Conservation (phyloP, 2,888 invertebrate species). For the Caenorhabditis panamensis region DNA sequence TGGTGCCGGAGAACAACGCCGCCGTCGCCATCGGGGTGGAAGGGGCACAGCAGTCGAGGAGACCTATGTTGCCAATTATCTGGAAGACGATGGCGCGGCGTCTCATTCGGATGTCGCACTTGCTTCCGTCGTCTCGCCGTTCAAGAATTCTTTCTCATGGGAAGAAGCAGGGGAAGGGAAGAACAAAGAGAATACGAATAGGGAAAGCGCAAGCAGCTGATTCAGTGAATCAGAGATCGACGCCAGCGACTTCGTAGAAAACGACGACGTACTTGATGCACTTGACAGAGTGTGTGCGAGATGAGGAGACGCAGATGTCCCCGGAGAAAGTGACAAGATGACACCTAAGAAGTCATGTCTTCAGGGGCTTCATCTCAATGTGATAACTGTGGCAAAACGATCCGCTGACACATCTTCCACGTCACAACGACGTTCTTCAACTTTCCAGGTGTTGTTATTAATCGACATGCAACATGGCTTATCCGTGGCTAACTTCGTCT, state of each 20-base stretch:
- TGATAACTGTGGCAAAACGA: conserved; percentile 4
- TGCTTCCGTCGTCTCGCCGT: conserved; percentile 19
- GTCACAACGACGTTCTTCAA: neutral
- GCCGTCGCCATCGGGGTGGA: conserved; percentile 5
- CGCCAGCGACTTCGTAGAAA: conserved; percentile 10
- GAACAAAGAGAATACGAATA: neutral
- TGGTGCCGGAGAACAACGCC: conserved; percentile 21
- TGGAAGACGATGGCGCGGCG: conserved; percentile 11
- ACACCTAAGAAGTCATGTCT: conserved; percentile 10
- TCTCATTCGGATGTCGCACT: neutral
- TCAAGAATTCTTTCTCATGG: conserved; percentile 7
- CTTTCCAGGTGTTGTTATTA: conserved; percentile 11
- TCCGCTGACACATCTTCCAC: neutral
- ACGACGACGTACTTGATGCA: conserved; percentile 47
- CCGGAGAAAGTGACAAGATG: conserved; percentile 26
- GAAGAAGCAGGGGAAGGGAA: conserved; percentile 11
- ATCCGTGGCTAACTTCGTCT: conserved; percentile 4
- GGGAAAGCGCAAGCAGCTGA: conserved; percentile 37
- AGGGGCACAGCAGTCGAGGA: neutral
- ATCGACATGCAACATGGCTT: conserved; percentile 23
- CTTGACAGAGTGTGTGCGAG: conserved; percentile 7
- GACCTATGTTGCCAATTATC: conserved; percentile 32
- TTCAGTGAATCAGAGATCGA: conserved; percentile 53
- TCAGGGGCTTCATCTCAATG: conserved; percentile 7
- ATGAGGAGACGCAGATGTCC: conserved; percentile 14